These are phyloP conservation scores for Oreocharis arfaki DNA, from an alignment of 2,113 vertebrate genomes.

Conservation along the genomic window DNA sequence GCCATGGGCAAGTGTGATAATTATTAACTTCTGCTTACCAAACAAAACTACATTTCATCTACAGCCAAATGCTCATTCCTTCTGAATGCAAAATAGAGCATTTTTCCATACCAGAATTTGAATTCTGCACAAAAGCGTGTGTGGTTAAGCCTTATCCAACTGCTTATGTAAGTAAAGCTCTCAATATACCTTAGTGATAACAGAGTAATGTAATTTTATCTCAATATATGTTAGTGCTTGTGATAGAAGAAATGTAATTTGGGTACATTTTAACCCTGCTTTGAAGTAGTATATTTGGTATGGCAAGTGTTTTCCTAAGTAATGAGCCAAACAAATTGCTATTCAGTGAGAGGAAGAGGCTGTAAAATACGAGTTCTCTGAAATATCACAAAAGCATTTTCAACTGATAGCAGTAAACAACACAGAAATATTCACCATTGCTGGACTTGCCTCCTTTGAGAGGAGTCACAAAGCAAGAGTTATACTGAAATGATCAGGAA, in stretches of 20 bases:
- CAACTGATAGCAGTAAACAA: background rate
- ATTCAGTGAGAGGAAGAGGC: background rate
- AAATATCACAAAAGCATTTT: background rate
- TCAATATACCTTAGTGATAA: background rate
- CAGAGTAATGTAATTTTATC: background rate
- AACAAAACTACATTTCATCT: slow-evolving; percentile 22
- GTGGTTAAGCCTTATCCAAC: background rate
- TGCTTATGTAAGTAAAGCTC: background rate
- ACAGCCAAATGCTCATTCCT: background rate
- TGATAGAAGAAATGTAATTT: background rate
- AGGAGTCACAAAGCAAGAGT: background rate
- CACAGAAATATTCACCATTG: background rate
- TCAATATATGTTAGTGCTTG: background rate
- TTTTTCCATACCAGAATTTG: slow-evolving; percentile 7
- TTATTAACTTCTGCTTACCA: slow-evolving; percentile 24
- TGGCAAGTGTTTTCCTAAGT: background rate
- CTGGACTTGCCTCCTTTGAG: background rate
- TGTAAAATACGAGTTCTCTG: background rate
- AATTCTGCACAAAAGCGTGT: background rate
- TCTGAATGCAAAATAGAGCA: background rate
- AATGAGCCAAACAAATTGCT: slow-evolving; percentile 20
- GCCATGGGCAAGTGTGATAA: background rate
- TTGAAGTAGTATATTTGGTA: background rate
- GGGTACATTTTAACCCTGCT: background rate
- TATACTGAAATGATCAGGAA: background rate